Evolutionary conservation across 2,113 vertebrate species (phyloP).

Genomic region (Dicerorhinus sumatrensis): DNA sequence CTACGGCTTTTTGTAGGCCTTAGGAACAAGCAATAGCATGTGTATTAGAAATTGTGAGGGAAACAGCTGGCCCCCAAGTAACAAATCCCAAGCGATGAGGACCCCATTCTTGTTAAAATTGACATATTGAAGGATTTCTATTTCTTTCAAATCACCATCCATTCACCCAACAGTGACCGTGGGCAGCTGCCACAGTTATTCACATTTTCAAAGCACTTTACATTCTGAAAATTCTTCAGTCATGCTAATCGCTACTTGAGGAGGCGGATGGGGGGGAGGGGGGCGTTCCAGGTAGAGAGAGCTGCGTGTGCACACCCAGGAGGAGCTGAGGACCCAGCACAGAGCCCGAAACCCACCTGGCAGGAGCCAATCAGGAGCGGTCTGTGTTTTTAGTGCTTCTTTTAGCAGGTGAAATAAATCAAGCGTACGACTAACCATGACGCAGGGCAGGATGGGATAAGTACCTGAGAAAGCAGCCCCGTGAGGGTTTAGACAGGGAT

Average conservation of each 20-base stretch:
- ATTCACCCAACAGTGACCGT: background rate
- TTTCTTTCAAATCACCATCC: background rate
- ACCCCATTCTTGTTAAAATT: background rate
- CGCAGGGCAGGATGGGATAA: background rate
- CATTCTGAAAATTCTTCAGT: background rate
- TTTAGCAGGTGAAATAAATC: background rate
- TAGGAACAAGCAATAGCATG: background rate
- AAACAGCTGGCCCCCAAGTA: background rate
- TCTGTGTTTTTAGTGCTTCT: background rate
- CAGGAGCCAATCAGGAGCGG: background rate
- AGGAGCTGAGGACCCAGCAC: background rate
- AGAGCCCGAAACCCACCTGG: accelerated
- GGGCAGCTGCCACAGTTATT: background rate
- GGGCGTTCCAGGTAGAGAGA: background rate
- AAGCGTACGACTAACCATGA: background rate
- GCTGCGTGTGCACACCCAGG: accelerated
- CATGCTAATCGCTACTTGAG: background rate
- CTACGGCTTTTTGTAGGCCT: slow-evolving; percentile 48
- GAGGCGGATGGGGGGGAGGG: background rate
- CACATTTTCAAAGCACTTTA: background rate
- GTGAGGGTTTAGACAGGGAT: background rate
- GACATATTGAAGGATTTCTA: background rate
- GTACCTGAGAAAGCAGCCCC: background rate
- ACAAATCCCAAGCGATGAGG: background rate
- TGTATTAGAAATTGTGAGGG: background rate